phyloP scores from a whole-genome alignment of 1,140 invertebrate genomes.

The Halictus rubicundus region DNA sequence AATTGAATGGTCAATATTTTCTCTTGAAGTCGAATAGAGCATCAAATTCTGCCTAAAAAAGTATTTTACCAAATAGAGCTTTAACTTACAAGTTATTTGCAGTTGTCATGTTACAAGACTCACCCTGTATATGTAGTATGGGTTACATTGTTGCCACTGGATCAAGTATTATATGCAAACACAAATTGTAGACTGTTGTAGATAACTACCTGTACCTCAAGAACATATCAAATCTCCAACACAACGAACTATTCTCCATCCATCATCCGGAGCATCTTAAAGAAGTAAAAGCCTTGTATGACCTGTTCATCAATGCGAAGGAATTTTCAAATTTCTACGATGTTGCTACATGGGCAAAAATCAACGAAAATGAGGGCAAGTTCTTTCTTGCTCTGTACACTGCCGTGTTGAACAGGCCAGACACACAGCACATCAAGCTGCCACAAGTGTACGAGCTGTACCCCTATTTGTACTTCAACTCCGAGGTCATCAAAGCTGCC shows the following conservation, averaged over 20 bases:
- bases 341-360: conserved; percentile 83
- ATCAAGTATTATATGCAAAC: too few species aligned
- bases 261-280: conserved; percentile 79
- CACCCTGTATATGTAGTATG: too few species aligned
- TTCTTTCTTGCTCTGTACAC: conserved; percentile 83
- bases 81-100: too few species aligned
- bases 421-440: conserved; percentile 82
- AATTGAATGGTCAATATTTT: too few species aligned
- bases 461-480: conserved; percentile 83
- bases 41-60: too few species aligned
- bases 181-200: conserved; percentile 44
- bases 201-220: conserved; percentile 70
- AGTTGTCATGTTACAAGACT: too few species aligned
- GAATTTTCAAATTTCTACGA: conserved; percentile 85
- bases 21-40: too few species aligned
- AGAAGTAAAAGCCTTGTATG: conserved; percentile 81
- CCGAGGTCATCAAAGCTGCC: conserved; percentile 69
- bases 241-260: conserved; percentile 81
- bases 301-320: conserved; percentile 83
- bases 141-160: too few species aligned
- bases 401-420: conserved; percentile 82
- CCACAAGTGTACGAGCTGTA: conserved; percentile 84
- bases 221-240: conserved; percentile 76
- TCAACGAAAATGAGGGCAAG: conserved; percentile 83
- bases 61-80: too few species aligned